phyloP scores from a whole-genome alignment of 64 coral and sea anemone species.

The Pocillopora verrucosa region DNA sequence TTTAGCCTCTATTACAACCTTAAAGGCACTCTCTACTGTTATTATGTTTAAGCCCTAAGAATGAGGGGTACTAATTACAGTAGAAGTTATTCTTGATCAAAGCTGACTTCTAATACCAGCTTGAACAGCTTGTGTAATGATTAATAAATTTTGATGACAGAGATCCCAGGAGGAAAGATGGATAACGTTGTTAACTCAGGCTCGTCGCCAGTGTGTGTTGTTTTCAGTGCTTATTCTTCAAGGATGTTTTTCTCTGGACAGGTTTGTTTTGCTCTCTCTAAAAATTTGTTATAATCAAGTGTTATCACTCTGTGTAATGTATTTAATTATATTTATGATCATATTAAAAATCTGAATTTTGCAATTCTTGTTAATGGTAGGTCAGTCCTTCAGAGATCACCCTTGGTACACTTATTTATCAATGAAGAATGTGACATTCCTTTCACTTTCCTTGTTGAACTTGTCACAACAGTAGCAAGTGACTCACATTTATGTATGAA shows the following conservation, averaged over 20 bases:
- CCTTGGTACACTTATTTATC: constrained; percentile 57
- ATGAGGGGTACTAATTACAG: too few relatives aligned
- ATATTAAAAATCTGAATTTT: neutral
- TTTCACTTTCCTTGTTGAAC: constrained; percentile 46
- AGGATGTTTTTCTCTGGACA: constrained; percentile 33
- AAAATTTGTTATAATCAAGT: too few relatives aligned
- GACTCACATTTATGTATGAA: constrained; percentile 17
- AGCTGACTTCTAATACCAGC: too few relatives aligned
- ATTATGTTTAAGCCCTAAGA: too few relatives aligned
- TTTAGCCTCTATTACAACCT: too few relatives aligned
- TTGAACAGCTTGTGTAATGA: too few relatives aligned
- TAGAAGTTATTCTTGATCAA: too few relatives aligned
- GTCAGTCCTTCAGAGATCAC: constrained; percentile 12
- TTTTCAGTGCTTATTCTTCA: constrained; percentile 60
- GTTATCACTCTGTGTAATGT: too few relatives aligned
- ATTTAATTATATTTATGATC: neutral
- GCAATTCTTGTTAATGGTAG: neutral
- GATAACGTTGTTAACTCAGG: constrained; percentile 28
- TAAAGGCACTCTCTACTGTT: too few relatives aligned
- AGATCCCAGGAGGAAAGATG: constrained; percentile 53
- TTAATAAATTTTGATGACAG: constrained; percentile 2
- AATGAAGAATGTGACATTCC: constrained; percentile 53
- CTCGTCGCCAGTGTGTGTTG: constrained; percentile 52
- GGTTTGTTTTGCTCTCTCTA: neutral
- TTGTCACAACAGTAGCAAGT: constrained; percentile 34